Conservation (phyloP, 2,888 invertebrate species). For the Branchipolynoe longqiensis region DNA sequence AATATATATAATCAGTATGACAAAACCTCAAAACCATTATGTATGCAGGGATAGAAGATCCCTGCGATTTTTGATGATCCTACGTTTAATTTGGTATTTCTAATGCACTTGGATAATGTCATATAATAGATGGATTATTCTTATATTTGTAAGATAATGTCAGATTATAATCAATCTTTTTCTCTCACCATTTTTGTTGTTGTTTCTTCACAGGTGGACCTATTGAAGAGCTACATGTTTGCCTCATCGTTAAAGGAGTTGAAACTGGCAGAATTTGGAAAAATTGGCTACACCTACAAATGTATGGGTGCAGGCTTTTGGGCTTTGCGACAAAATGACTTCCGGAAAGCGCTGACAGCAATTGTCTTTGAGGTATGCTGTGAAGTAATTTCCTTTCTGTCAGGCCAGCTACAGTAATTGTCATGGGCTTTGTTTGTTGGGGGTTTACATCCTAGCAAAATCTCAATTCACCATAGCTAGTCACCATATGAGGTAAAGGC, state of each 20-base stretch:
- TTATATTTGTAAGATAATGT: not conserved
- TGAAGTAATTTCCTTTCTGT: not conserved
- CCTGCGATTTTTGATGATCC: not conserved
- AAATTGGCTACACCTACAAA: conserved; percentile 76
- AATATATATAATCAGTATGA: no score
- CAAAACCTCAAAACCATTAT: not conserved
- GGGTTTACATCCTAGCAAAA: no score
- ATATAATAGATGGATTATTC: not conserved
- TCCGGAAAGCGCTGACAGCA: conserved; percentile 75
- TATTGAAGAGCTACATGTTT: conserved; percentile 59
- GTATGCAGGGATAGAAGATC: not conserved
- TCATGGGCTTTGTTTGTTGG: no score
- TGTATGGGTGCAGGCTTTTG: conserved; percentile 79
- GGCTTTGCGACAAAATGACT: conserved; percentile 78
- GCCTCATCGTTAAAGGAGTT: conserved; percentile 70
- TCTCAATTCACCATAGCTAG: no score
- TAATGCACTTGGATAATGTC: not conserved
- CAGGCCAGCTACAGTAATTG: not conserved
- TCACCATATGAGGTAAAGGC: no score
- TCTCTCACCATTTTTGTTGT: not conserved
- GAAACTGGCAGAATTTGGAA: conserved; percentile 72
- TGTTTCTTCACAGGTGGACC: not conserved
- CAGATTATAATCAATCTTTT: not conserved
- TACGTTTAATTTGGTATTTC: not conserved
- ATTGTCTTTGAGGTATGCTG: conserved; percentile 76